These are phyloP conservation scores for Brachionus plicatilis DNA, from an alignment of 1,140 invertebrate species.

Conservation along the genomic window DNA sequence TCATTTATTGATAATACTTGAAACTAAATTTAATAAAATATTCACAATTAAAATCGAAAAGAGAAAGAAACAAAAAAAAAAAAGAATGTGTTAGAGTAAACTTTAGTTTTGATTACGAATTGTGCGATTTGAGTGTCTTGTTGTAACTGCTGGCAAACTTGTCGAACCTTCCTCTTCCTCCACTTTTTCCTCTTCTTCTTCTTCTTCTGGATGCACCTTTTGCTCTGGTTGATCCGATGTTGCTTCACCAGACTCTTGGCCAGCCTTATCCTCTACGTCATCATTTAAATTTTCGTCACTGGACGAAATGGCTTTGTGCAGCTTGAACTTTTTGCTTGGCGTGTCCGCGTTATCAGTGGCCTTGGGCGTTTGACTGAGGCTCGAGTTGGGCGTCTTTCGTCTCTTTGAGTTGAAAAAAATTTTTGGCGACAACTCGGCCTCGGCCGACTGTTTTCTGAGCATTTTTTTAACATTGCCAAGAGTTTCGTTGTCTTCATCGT, in stretches of 20 bases:
- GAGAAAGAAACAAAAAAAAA: background rate
- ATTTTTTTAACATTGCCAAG: background rate
- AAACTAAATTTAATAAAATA: background rate
- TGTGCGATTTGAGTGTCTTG: background rate
- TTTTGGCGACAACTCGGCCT: background rate
- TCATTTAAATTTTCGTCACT: constrained; percentile 22
- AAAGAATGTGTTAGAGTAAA: background rate
- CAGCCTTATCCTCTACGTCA: background rate
- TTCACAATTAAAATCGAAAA: background rate
- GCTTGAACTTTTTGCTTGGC: constrained; percentile 8
- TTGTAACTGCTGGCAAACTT: background rate
- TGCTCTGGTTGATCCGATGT: background rate
- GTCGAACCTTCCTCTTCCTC: background rate
- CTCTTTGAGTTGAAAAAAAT: constrained; percentile 12
- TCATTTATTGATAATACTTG: background rate
- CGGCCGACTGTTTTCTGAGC: background rate
- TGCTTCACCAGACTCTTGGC: background rate
- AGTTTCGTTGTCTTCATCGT: background rate
- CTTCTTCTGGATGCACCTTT: background rate
- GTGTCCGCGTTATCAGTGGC: background rate
- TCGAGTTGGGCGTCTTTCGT: background rate
- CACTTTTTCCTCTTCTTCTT: background rate
- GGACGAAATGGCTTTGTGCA: constrained; percentile 4
- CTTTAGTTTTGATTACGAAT: background rate
- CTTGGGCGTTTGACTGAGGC: background rate